Evolutionary conservation across 2,113 vertebrate species (phyloP), one percentile per base, ranked within the genome.

Genomic region (Anolis carolinensis): DNA sequence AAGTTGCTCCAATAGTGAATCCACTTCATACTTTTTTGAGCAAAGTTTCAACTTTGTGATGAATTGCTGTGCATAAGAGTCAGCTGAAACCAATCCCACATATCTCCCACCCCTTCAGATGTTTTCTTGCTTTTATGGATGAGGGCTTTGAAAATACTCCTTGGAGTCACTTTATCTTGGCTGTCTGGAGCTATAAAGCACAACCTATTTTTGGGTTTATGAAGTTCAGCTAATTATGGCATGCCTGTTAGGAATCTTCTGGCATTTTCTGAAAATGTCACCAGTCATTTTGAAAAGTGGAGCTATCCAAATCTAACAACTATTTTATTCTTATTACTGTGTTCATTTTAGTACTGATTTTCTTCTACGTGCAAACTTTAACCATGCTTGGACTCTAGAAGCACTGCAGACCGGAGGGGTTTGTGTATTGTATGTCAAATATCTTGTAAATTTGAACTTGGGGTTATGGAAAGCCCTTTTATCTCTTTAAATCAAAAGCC

Each of bases 211-310:
- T 30, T 21, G 70, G 48, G 36, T 81, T 75, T 76, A 82, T 78
- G 30, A 82, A 62, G 67, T 70, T 62, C 74, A 87, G 65, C 48
- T 44, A 67, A 83, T 83, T 83, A 82, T 30, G 63, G 7, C 55
- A 27, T 39, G 55, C 81, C 65, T 71, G n/a, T 23, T 72, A 78
- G 81, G 72, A 83, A 79, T 50, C 74, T 63, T 83, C 67, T 78
- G 81, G 52, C 86, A 79, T 79, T 87, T 83, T 55, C 3, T 48
- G 52, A 74, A 86, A 83, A 87, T 72, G 81, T 87, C 86, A 79
- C 39, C 59, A 77, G 32, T 87, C 50, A 63, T 83, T 83, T 44
- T 83, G 52, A 78, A 83, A 72, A 87, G 55, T n/a, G 79, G 74
- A 83, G 39, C 52, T 86, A 67, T 68, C 32, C 14, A 30, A 81